Conservation (phyloP, 37 sponge, comb jelly and placozoan genomes). For the Ianthella basta region DNA sequence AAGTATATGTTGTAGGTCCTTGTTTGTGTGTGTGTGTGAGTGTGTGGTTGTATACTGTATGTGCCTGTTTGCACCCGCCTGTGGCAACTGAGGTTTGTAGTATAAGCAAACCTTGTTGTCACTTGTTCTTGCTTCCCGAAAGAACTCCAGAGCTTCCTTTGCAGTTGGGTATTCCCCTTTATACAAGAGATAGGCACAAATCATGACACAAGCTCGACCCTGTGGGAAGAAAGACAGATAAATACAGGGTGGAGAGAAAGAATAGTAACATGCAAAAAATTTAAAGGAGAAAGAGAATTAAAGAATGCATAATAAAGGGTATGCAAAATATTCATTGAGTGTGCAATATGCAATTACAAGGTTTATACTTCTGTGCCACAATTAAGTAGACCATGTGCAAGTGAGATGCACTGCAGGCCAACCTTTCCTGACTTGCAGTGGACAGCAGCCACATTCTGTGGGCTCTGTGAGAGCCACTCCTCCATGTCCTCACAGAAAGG, state of each 20-base stretch:
- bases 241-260: background rate
- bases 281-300: no score
- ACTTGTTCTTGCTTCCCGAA: constrained; percentile 94
- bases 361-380: no score
- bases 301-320: no score
- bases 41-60: no score
- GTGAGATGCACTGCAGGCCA: background rate
- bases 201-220: constrained; percentile 98
- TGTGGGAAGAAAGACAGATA: constrained; percentile 24
- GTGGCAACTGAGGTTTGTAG: no score
- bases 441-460: constrained; percentile 89
- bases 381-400: no score
- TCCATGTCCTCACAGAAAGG: constrained; percentile 99
- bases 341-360: no score
- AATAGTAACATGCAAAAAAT: background rate
- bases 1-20: no score
- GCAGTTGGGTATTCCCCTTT: constrained; percentile 70
- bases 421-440: constrained; percentile 99
- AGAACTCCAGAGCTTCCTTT: constrained; percentile 88
- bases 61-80: no score
- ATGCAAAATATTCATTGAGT: no score
- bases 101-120: constrained; percentile 79
- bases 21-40: no score
- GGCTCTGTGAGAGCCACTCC: constrained; percentile 72
- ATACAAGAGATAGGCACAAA: constrained; percentile 82